These are phyloP conservation scores for Erebia aethiops DNA, from an alignment of 2,888 invertebrate genomes.

Conservation along the genomic window DNA sequence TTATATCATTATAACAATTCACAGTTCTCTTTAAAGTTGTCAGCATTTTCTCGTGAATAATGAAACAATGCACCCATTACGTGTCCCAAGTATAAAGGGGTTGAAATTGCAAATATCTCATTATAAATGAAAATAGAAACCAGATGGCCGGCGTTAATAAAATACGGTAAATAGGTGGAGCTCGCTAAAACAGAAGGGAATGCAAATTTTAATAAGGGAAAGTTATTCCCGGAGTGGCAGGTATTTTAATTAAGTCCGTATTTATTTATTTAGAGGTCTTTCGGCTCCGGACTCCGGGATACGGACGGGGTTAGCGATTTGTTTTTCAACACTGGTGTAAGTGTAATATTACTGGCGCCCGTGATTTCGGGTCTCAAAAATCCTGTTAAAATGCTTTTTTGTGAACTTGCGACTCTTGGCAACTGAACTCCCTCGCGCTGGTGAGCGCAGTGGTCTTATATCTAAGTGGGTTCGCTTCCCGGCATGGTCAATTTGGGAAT, in stretches of 20 bases:
- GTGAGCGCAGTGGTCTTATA: too few species aligned
- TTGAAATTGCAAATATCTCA: slow-evolving; percentile 25
- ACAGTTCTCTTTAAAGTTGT: too few species aligned
- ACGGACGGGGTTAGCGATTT: slow-evolving; percentile 28
- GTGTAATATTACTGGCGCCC: too few species aligned
- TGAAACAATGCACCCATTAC: neutral
- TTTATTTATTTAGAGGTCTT: slow-evolving; percentile 39
- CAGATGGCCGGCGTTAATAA: slow-evolving; percentile 34
- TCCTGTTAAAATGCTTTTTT: too few species aligned
- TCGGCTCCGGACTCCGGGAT: slow-evolving; percentile 21
- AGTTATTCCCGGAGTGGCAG: slow-evolving; percentile 42
- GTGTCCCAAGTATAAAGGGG: slow-evolving; percentile 4
- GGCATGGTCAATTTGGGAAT: too few species aligned
- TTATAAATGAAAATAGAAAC: slow-evolving; percentile 30
- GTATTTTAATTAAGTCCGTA: slow-evolving; percentile 44
- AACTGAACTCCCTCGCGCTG: too few species aligned
- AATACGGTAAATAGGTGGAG: slow-evolving; percentile 38
- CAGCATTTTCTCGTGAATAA: neutral
- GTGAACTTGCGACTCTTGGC: too few species aligned
- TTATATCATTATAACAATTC: too few species aligned
- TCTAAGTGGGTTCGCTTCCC: too few species aligned
- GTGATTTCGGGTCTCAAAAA: too few species aligned
- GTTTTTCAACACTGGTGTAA: slow-evolving; percentile 8
- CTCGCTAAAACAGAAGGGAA: slow-evolving; percentile 35
- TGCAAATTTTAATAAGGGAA: slow-evolving; percentile 44